phyloP scores from a whole-genome alignment of 1,140 invertebrate species.

The Geopemphigus sp. region DNA sequence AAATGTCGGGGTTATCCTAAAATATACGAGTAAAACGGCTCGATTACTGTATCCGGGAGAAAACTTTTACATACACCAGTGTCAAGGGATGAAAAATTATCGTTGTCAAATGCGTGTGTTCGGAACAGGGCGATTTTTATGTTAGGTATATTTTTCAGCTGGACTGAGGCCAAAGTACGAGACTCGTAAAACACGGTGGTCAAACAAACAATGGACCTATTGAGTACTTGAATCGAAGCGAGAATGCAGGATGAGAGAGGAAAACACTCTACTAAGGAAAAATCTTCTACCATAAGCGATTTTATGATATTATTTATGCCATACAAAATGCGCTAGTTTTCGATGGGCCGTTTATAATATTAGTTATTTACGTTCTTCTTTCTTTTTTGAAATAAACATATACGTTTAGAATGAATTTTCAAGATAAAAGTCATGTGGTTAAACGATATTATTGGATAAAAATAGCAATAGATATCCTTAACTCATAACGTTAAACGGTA shows the following conservation, averaged over 20 bases:
- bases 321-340: conserved; percentile 16
- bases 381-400: conserved; percentile 2
- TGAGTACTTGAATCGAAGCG: background rate
- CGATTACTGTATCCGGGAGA: conserved; percentile 40
- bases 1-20: conserved; percentile 17
- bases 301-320: conserved; percentile 41
- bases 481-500: too few relatives aligned
- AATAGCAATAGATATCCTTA: too few relatives aligned
- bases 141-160: conserved; percentile 45
- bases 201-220: conserved; percentile 44
- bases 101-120: conserved; percentile 43
- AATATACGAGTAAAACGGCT: conserved; percentile 38
- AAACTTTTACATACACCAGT: conserved; percentile 41
- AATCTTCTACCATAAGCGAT: conserved; percentile 37
- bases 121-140: conserved; percentile 34
- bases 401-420: conserved; percentile 14
- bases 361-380: conserved; percentile 27
- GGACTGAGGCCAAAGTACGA: conserved; percentile 38
- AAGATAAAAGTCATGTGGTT: conserved; percentile 1
- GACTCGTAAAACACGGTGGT: conserved; percentile 36
- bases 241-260: background rate
- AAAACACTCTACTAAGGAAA: conserved; percentile 9
- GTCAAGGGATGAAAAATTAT: conserved; percentile 46
- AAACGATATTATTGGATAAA: background rate
- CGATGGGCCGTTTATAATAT: background rate